Base-by-base conservation (phyloP, 2,888 invertebrate species). In the Temnothorax rugatulus region DNA sequence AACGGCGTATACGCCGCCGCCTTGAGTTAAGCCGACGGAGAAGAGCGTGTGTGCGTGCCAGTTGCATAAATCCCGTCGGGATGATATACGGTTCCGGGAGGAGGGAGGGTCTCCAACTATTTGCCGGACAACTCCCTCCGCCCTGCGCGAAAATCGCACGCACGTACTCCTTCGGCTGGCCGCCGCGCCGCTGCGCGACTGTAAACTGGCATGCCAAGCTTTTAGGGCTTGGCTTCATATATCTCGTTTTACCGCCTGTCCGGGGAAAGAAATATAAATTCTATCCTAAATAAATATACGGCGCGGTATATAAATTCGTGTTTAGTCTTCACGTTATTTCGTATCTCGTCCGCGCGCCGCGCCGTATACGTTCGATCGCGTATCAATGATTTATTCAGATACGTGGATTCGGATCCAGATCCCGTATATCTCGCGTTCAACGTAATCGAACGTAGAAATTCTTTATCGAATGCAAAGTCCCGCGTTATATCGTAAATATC, bases 1-100 rank as follows among this genome's bases (percentile, higher is more conserved):
- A 61, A 41, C 41, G 34, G 25, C 81, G 61, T 81, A 73, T 59
- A 47, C 81, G 74, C 29, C 57, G 44, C 74, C 81, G 61, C 86
- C 86, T 83, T 88, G 84, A 77, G 86, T 88, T 84, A 77, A 88
- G 84, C 87, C 77, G 83, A 66, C 87, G 74, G 41, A 13, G 81
- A 84, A 86, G 83, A 83, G 86, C 85, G 83, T 82, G 86, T 84
- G 84, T 85, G 87, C 86, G 84, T 86, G 87, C 85, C 90, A 83
- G 84, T 90, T 89, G 89, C 91, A 87, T 88, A 88, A 88, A 88
- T 88, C 88, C 89, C 89, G 79, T 47, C 87, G 85, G 77, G 87
- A 92, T 92, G 92, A 92, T 92, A 85, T 91, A 92, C 89, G 91
- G 86, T 85, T 85, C 81, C 61, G 85, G 29, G n/a, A 52, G 34